Conservation (phyloP, 2,113 vertebrate species). For the Lagopus muta region DNA sequence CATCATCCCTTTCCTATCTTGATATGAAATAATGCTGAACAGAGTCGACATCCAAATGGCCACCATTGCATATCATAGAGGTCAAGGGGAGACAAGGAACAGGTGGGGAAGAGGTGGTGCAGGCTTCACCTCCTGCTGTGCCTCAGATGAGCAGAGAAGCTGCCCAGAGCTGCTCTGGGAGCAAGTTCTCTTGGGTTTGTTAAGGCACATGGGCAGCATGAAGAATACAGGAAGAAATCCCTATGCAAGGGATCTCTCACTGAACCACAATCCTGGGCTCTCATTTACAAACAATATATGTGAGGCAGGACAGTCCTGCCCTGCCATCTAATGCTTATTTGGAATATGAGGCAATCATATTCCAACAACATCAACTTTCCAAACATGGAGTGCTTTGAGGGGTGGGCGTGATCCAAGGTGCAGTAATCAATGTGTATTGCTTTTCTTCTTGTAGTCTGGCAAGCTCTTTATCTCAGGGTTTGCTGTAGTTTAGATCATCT, state of each 20-base stretch:
- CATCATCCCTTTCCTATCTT: background rate
- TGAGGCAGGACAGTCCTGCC: accelerated
- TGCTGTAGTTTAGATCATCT: background rate
- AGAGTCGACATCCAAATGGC: background rate
- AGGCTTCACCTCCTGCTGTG: background rate
- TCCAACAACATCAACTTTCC: background rate
- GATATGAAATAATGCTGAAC: background rate
- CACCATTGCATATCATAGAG: accelerated
- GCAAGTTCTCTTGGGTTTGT: background rate
- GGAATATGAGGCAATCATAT: background rate
- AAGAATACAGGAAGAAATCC: background rate
- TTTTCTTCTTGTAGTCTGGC: background rate
- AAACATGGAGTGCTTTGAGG: background rate
- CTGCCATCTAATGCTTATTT: background rate
- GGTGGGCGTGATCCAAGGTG: background rate
- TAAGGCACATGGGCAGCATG: background rate
- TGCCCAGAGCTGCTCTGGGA: background rate
- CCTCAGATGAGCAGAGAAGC: background rate
- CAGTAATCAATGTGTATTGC: background rate
- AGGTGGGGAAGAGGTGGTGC: no score
- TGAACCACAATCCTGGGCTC: background rate
- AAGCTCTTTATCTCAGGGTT: background rate
- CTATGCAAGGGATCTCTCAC: background rate
- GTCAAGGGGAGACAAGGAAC: background rate
- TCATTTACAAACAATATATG: background rate